phyloP scores from a whole-genome alignment of 2,888 invertebrate species.

The Agriopis marginaria region DNA sequence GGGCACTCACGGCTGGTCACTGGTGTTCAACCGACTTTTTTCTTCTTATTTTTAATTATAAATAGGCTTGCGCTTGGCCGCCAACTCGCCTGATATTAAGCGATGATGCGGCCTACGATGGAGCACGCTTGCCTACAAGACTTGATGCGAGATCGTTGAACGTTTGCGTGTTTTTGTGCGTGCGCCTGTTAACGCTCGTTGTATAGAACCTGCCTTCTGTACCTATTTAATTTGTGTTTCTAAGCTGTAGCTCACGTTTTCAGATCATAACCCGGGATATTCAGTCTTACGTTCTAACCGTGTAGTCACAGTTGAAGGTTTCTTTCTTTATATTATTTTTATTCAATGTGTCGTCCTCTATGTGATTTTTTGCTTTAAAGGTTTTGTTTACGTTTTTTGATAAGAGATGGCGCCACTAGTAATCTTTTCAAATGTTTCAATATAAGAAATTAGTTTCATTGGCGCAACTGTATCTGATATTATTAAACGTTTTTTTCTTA shows the following conservation, averaged over 20 bases:
- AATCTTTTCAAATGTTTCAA: background rate
- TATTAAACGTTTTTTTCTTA: background rate
- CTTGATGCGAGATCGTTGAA: too few relatives aligned
- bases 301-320: conserved; percentile 43
- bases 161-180: too few relatives aligned
- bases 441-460: background rate
- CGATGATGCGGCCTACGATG: too few relatives aligned
- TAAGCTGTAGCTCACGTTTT: conserved; percentile 26
- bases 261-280: conserved; percentile 36
- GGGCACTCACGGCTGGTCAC: too few relatives aligned
- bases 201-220: too few relatives aligned
- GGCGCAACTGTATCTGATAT: background rate
- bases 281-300: conserved; percentile 32
- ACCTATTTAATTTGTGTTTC: background rate
- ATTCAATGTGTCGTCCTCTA: conserved; percentile 32
- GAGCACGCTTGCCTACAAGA: too few relatives aligned
- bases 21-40: too few relatives aligned
- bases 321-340: conserved; percentile 41
- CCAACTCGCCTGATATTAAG: too few relatives aligned
- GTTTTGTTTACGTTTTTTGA: background rate
- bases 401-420: conserved; percentile 30
- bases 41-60: too few relatives aligned
- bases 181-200: too few relatives aligned
- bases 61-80: too few relatives aligned
- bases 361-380: conserved; percentile 23